These are phyloP conservation scores for Meghimatium bilineatum DNA, from an alignment of 2,888 invertebrate genomes.

Conservation along the genomic window DNA sequence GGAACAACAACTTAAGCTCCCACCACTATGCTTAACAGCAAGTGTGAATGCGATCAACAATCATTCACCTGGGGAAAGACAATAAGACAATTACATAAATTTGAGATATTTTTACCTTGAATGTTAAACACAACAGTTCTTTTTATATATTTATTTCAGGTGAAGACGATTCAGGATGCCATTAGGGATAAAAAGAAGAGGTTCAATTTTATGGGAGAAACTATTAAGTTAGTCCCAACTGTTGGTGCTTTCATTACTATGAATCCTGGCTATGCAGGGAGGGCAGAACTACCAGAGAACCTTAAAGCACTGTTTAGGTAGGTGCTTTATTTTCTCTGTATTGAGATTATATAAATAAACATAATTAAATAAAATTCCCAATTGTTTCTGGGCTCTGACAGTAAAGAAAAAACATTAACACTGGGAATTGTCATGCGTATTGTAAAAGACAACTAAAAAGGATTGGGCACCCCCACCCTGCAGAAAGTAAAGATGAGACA, in stretches of 20 bases:
- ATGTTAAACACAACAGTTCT: neutral
- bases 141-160: slow-evolving; percentile 73
- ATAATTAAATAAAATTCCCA: no score
- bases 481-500: no score
- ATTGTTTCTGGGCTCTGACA: no score
- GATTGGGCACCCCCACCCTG: no score
- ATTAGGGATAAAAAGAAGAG: slow-evolving; percentile 90
- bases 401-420: neutral
- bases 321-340: neutral
- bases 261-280: slow-evolving; percentile 98
- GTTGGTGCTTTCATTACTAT: slow-evolving; percentile 98
- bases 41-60: no score
- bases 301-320: slow-evolving; percentile 77
- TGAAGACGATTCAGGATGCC: slow-evolving; percentile 83
- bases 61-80: no score
- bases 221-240: slow-evolving; percentile 87
- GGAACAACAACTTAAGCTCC: no score
- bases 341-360: neutral
- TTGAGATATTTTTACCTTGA: neutral
- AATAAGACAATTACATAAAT: no score
- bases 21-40: no score
- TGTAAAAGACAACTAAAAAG: no score
- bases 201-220: slow-evolving; percentile 97
- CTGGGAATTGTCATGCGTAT: no score
- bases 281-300: slow-evolving; percentile 80